These are phyloP conservation scores for Maccullochella peelii DNA, from an alignment of 2,113 vertebrate species.

Conservation along the genomic window DNA sequence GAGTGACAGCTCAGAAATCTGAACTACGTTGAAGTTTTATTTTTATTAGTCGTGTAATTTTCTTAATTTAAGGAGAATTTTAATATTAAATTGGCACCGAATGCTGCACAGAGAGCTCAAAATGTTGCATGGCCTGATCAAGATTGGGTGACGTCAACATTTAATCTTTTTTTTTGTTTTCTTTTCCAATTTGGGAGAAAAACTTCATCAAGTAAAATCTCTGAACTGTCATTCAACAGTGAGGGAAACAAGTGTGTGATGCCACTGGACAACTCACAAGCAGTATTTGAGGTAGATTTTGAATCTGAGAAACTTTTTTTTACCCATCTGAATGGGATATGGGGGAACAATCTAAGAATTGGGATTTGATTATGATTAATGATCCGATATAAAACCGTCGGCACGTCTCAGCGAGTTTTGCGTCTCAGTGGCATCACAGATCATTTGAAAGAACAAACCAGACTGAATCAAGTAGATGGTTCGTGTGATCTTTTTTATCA, in stretches of 20 bases:
- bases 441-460: constrained; percentile 56
- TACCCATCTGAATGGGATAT: not conserved
- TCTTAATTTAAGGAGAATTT: not conserved
- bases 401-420: constrained; percentile 1
- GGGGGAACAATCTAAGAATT: not conserved
- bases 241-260: constrained; percentile 39
- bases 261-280: constrained; percentile 46
- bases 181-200: not conserved
- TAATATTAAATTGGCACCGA: not conserved
- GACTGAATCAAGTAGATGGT: constrained; percentile 51
- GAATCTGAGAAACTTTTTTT: not conserved
- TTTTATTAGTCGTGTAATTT: not conserved
- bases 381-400: not conserved
- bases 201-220: constrained; percentile 45
- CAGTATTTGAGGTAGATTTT: not conserved
- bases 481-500: constrained; percentile 56
- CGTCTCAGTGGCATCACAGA: constrained; percentile 33
- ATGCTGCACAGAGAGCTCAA: not conserved
- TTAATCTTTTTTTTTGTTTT: too few species aligned
- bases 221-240: constrained; percentile 68
- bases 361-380: not conserved
- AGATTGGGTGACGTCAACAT: not conserved
- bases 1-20: constrained; percentile 69
- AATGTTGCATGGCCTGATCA: not conserved
- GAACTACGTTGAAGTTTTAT: not conserved